Conservation (phyloP, 2,888 invertebrate species). For the Palloptera scutellata region DNA sequence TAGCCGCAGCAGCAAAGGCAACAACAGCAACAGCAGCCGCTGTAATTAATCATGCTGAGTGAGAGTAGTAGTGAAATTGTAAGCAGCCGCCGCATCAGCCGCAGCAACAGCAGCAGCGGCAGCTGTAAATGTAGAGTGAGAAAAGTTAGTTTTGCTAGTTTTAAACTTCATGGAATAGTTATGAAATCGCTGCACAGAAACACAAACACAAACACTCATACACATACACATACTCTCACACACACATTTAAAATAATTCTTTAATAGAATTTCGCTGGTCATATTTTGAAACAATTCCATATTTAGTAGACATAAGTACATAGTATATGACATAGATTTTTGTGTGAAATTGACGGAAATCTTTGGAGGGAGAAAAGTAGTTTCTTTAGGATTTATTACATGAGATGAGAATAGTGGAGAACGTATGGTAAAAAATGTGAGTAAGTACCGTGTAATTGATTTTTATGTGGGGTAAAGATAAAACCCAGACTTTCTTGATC, state of each 20-base stretch:
- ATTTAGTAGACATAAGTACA: too few relatives aligned
- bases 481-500: too few relatives aligned
- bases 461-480: too few relatives aligned
- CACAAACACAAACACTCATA: not conserved
- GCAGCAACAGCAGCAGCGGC: not conserved
- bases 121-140: not conserved
- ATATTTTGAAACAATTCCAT: too few relatives aligned
- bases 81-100: not conserved
- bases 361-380: too few relatives aligned
- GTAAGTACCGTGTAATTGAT: too few relatives aligned
- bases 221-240: not conserved
- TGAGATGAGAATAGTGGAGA: too few relatives aligned
- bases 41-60: conserved; percentile 51
- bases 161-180: not conserved
- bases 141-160: not conserved
- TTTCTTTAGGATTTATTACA: too few relatives aligned
- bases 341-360: too few relatives aligned
- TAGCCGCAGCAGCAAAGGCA: not conserved
- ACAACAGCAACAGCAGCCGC: conserved; percentile 15
- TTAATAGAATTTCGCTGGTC: too few relatives aligned
- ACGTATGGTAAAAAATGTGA: too few relatives aligned
- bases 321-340: too few relatives aligned
- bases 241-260: not conserved
- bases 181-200: not conserved
- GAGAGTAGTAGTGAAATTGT: conserved; percentile 23